Base-by-base conservation (phyloP, 30 jellyfish, hydroid and myxozoan genomes). In the Pelagia noctiluca region DNA sequence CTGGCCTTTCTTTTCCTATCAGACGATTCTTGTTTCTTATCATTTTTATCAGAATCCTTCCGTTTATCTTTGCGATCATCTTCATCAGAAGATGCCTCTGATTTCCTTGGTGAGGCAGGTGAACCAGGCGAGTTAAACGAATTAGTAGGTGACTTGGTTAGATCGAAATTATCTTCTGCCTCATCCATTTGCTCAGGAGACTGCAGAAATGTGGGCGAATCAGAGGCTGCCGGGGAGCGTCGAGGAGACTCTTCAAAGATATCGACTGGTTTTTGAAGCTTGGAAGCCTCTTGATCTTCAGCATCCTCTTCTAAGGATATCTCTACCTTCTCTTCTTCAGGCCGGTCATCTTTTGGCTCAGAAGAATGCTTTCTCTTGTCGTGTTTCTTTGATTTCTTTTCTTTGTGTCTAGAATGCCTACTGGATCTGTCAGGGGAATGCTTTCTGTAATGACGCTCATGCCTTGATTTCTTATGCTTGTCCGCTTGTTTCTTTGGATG, bases 221-320 rank as follows among this genome's bases (percentile, higher is more conserved):
- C 91, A 11, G 83, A 65, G 32, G 76, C 31, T 22, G 32, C 77
- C 0, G 84, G 84, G 2, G 91, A 65, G 48, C 68, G 48, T 28
- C 25, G 76, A 16, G 91, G 91, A 33, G 91, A 63, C 23, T 49
- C 84, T 29, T 81, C 70, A 23, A 81, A 81, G 69, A 81, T 81
- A 35, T 81, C 91, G 16, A 64, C 35, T 4, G 23, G n/a, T 67
- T 63, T 63, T 16, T 29, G 2, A 4, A n/a, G 35, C 23, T 13
- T 18, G 13, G 42, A 33, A 36, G 25, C 87, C 24, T 52, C 23
- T 19, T 10, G 52, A n/a, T 60, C 53, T n/a, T n/a, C 26, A 52
- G 68, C 90, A 33, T 78, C 84, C 37, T 53, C 28, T 46, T 48
- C 36, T 61, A 53, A 83, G 10, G 52, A 21, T 29, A 38, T 50